These are phyloP conservation scores for Chondrilla cf. caribensis DNA, from an alignment of 37 sponge, comb jelly and placozoan species.

Conservation along the genomic window DNA sequence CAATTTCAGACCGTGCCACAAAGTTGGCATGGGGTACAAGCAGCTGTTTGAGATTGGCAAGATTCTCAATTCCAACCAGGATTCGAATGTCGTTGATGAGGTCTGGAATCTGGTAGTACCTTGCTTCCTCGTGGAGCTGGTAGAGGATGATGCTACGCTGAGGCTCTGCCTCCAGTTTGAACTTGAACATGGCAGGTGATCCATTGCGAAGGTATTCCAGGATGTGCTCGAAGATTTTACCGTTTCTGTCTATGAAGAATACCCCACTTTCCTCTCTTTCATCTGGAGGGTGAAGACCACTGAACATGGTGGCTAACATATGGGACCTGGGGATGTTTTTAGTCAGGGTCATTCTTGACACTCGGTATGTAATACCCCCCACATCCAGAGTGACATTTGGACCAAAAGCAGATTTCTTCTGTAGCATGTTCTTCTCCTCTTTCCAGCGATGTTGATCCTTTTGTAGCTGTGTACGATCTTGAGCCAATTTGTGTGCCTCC, in stretches of 20 bases:
- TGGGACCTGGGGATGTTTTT: constrained; percentile 6
- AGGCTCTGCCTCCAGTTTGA: constrained; percentile 1
- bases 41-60: background rate
- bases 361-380: constrained; percentile 6
- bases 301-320: constrained; percentile 23
- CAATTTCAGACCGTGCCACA: too few species aligned
- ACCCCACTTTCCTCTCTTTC: background rate
- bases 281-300: constrained; percentile 14
- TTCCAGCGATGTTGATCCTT: background rate
- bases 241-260: constrained; percentile 22
- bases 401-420: constrained; percentile 25
- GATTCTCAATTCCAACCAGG: background rate
- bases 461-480: background rate
- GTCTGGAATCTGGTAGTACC: constrained; percentile 21
- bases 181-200: background rate
- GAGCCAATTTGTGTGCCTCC: background rate
- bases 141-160: constrained; percentile 21
- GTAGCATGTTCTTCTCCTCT: constrained; percentile 7
- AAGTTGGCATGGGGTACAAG: background rate
- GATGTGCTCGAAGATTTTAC: constrained; percentile 18
- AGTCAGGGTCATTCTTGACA: constrained; percentile 14
- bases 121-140: constrained; percentile 18
- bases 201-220: constrained; percentile 27
- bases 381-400: constrained; percentile 23
- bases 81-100: constrained; percentile 21